These are phyloP conservation scores for Rhodeus uyekii DNA, from an alignment of 2,797 vertebrate genomes.

Conservation along the genomic window DNA sequence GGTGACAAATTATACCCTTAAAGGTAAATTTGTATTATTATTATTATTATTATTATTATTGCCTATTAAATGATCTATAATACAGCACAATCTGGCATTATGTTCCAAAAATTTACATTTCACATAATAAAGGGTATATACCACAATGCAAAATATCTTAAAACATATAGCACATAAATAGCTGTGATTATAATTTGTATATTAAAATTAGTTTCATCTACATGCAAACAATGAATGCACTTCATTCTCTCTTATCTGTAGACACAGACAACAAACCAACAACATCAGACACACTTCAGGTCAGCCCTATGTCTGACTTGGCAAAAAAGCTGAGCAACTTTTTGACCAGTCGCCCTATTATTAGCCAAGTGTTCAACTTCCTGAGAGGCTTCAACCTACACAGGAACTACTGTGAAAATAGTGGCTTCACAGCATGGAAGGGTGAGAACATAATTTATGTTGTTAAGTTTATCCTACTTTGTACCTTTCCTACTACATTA, in stretches of 20 bases:
- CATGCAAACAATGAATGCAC: neutral
- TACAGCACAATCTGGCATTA: neutral
- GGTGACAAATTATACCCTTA: too few relatives aligned
- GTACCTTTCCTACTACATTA: too few relatives aligned
- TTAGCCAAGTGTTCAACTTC: constrained; percentile 80
- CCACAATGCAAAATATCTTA: too few relatives aligned
- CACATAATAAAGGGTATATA: too few relatives aligned
- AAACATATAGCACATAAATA: too few relatives aligned
- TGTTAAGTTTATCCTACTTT: neutral
- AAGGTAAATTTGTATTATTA: too few relatives aligned
- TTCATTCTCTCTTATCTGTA: neutral
- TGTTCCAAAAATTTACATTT: neutral
- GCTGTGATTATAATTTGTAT: too few relatives aligned
- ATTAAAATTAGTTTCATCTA: too few relatives aligned
- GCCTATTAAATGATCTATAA: neutral
- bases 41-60: too few relatives aligned
- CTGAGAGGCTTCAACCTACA: constrained; percentile 80
- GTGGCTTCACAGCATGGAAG: constrained; percentile 76
- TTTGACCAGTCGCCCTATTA: constrained; percentile 75
- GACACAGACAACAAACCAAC: constrained; percentile 28
- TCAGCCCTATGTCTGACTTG: constrained; percentile 57
- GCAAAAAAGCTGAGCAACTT: constrained; percentile 70
- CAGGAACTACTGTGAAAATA: constrained; percentile 71
- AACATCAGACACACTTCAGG: constrained; percentile 43
- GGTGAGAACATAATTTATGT: constrained; percentile 63